phyloP scores from a whole-genome alignment of 1,140 invertebrate genomes.

The Ceratoteleas bidentatus region DNA sequence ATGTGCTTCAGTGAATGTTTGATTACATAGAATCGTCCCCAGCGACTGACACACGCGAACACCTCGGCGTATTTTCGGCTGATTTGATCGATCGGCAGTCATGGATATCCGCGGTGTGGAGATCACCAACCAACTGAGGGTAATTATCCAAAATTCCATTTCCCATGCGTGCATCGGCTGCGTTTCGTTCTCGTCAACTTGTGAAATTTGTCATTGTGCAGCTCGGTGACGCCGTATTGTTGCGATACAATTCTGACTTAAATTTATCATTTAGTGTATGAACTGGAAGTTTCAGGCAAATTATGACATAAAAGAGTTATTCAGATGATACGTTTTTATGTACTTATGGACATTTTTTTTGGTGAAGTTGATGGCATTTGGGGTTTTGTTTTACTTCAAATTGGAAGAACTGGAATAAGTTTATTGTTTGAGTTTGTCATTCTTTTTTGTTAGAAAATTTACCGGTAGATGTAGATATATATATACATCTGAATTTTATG shows the following conservation, averaged over 20 bases:
- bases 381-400: too few species aligned
- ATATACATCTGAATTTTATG: too few species aligned
- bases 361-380: too few species aligned
- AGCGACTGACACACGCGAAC: constrained; percentile 1
- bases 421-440: too few species aligned
- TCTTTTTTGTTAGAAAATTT: too few species aligned
- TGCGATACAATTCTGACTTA: too few species aligned
- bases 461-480: too few species aligned
- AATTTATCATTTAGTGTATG: too few species aligned
- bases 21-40: constrained; percentile 2
- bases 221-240: neutral
- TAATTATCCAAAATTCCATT: constrained; percentile 51
- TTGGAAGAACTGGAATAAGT: too few species aligned
- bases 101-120: constrained; percentile 79
- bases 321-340: too few species aligned
- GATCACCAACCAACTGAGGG: constrained; percentile 79
- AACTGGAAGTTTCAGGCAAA: neutral
- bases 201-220: neutral
- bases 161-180: neutral
- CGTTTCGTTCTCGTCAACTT: neutral
- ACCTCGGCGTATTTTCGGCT: neutral
- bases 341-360: too few species aligned
- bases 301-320: too few species aligned
- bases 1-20: constrained; percentile 33
- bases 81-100: neutral